Base-by-base conservation (phyloP, 1,140 invertebrate genomes). In the Gryllus bimaculatus region DNA sequence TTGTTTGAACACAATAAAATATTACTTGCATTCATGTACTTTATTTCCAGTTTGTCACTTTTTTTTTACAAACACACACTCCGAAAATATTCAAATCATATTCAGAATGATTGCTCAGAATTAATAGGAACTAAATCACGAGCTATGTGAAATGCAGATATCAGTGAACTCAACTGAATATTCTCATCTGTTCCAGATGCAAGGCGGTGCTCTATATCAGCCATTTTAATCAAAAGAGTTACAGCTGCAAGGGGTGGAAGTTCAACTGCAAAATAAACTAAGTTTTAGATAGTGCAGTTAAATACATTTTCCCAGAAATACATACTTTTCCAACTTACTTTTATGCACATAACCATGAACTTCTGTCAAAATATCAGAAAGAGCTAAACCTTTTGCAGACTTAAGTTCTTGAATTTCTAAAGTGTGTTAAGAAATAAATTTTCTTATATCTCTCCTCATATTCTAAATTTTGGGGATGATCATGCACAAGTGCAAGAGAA, bases 341-440 rank as follows among this genome's bases (percentile, higher is more conserved):
- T 93, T 90, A 86, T 96, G 94, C 79, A 97, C 89, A 83, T 92
- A 92, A 21, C 89, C 85, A 86, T 98, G 96, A 47, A 98, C 85
- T 87, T 98, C 95, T 26, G 94, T 94, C 48, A 98, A 84, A 83
- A 98, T 96, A 84, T 98, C 97, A 82, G 92, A 91, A 8, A 98
- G 86, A 4, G 97, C 96, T 74, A 98, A 87, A 12, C 96, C 96
- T 89, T 97, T 97, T 0, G 90, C 86, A 47, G 91, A 90, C 87
- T 98, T 96, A 54, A 98, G 84, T 82, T 93, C 89, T 86, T 93
- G 90, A 78, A 96, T 93, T 88, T 96, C 95, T 96, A 83, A 81
- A 84, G 86, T 39, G n/a, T 48, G 54, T 78, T 76, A 74, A 80
- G 76, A 47, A 54, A 79, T 3, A 1, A 20, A 79, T 6, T 78